A percentile compares a stretch with the other conserved stretches of the same genome.
Conservation (phyloP, 1,140 invertebrate species). For the Chrysomallon squamiferum region DNA sequence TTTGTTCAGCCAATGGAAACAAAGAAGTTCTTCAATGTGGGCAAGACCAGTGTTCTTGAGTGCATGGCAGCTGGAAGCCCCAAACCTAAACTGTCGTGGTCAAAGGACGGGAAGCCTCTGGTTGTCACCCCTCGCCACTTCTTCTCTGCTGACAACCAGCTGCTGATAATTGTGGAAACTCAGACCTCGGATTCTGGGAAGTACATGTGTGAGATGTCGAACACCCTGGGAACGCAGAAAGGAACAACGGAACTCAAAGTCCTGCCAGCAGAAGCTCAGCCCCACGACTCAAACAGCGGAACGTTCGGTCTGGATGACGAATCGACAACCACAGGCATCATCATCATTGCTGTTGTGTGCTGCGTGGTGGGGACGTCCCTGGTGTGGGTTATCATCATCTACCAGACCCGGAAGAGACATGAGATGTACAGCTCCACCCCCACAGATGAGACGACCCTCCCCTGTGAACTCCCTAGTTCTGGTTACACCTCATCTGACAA, state of each 20-base stretch:
- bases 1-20: conserved; percentile 82
- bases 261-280: conserved; percentile 51
- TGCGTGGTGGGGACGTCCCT: conserved; percentile 88
- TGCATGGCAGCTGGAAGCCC: conserved; percentile 87
- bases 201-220: conserved; percentile 81
- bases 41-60: conserved; percentile 83
- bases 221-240: conserved; percentile 76
- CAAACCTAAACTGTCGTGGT: conserved; percentile 86
- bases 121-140: conserved; percentile 75
- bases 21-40: conserved; percentile 79
- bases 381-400: conserved; percentile 91
- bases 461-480: conserved; percentile 51
- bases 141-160: conserved; percentile 83
- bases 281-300: conserved; percentile 5
- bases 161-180: conserved; percentile 85
- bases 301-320: conserved; percentile 65
- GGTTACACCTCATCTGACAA: conserved; percentile 52
- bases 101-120: conserved; percentile 81
- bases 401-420: conserved; percentile 72
- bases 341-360: conserved; percentile 87
- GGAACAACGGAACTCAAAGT: conserved; percentile 66
- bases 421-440: conserved; percentile 58
- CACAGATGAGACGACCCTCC: conserved; percentile 57
- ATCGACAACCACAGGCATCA: conserved; percentile 79
- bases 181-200: conserved; percentile 78